phyloP scores from a whole-genome alignment of 2,113 vertebrate species.

The Etheostoma spectabile region DNA sequence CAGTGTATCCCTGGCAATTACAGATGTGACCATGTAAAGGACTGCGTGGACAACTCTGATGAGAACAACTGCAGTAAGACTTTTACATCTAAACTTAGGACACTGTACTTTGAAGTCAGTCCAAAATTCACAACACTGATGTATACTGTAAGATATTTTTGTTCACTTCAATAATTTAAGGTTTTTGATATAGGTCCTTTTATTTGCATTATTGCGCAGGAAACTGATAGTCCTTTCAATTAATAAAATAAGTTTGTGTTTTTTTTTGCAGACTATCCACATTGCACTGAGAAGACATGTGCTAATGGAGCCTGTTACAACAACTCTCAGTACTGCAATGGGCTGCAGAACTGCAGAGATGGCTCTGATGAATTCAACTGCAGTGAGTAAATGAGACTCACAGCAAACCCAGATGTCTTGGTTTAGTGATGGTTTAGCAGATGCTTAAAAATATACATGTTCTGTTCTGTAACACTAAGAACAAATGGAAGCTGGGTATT shows the following conservation, averaged over 20 bases:
- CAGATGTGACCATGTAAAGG: constrained; percentile 79
- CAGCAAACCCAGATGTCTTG: neutral
- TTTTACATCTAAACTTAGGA: neutral
- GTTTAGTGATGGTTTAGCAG: neutral
- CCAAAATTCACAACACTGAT: neutral
- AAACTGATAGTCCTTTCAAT: neutral
- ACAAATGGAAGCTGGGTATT: neutral
- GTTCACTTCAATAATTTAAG: neutral
- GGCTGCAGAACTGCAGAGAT: constrained; percentile 79
- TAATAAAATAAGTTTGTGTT: neutral
- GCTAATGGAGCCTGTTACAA: constrained; percentile 82
- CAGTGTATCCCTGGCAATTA: constrained; percentile 80
- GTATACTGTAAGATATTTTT: neutral
- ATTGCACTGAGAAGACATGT: constrained; percentile 78
- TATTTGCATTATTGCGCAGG: neutral
- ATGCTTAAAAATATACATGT: neutral
- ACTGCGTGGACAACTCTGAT: constrained; percentile 83
- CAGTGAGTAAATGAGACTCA: constrained; percentile 67
- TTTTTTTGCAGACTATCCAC: constrained; percentile 75
- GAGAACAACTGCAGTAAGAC: constrained; percentile 82
- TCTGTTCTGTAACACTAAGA: neutral
- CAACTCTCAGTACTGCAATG: constrained; percentile 80
- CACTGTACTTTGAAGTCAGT: neutral
- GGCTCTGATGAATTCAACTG: constrained; percentile 84
- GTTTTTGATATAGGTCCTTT: neutral